Conservation (phyloP, 2,797 vertebrate species). For the Melanotaenia boesemani region DNA sequence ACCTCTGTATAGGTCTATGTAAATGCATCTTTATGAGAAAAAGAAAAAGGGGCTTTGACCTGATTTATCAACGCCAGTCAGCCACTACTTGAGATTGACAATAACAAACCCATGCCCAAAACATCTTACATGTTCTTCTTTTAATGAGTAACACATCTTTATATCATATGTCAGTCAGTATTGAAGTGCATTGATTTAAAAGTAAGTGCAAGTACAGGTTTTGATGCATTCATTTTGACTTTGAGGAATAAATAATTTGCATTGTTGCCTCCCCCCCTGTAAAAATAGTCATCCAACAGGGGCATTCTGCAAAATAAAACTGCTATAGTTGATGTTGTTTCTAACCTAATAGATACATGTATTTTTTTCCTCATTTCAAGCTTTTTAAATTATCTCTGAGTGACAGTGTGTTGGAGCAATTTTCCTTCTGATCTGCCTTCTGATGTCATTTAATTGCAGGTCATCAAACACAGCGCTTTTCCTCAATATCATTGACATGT, state of each 20-base stretch:
- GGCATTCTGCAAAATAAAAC: constrained; percentile 77
- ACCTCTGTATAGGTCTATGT: constrained; percentile 32
- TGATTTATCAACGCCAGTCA: constrained; percentile 53
- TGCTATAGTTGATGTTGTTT: constrained; percentile 82
- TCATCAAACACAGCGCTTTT: constrained; percentile 62
- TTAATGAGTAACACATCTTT: constrained; percentile 83
- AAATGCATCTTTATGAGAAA: constrained; percentile 47
- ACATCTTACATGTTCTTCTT: constrained; percentile 79
- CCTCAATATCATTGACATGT: constrained; percentile 68
- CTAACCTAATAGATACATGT: constrained; percentile 85
- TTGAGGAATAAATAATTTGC: constrained; percentile 82
- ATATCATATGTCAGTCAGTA: constrained; percentile 83
- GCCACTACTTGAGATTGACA: constrained; percentile 69
- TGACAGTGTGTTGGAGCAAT: constrained; percentile 67
- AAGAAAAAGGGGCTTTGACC: constrained; percentile 49
- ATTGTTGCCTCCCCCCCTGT: constrained; percentile 55
- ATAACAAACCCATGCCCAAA: constrained; percentile 80
- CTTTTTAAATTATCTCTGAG: constrained; percentile 77
- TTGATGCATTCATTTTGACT: constrained; percentile 84
- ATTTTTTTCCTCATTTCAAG: constrained; percentile 72
- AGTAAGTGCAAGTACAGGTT: constrained; percentile 87
- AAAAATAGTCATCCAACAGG: constrained; percentile 80
- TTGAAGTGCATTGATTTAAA: constrained; percentile 87
- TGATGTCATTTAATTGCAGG: constrained; percentile 70
- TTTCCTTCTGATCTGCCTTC: constrained; percentile 59